Evolutionary conservation across 2,113 vertebrate species (phyloP), one percentile per base, ranked within the genome.

Genomic region (Halichoeres trimaculatus): DNA sequence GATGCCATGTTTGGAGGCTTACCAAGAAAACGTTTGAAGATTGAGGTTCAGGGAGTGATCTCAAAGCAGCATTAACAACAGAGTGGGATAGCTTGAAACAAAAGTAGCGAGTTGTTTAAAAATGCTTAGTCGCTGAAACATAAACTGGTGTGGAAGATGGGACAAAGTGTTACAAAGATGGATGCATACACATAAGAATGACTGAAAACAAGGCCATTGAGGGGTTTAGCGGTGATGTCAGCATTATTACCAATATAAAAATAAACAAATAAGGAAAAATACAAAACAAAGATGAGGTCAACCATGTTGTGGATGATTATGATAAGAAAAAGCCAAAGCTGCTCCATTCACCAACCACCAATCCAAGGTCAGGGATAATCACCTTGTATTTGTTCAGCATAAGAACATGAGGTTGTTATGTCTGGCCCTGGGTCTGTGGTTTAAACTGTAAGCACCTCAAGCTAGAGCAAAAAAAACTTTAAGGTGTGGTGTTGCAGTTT

Each of bases 31-130:
- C 24, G 47, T 84, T 89, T 88, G 78, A 62, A 73, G 66, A 57
- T 78, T 76, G 70, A 85, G 78, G 84, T 86, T 79, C 30, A 71
- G 74, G 81, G 74, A 87, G 84, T 82, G 84, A 88, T 72, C 67
- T 73, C 48, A 85, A 78, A 91, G 92, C 90, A 94, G 93, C 90
- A 92, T 85, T 90, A 91, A 93, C 80, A 86, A 87, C 86, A 92
- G 82, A 94, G 90, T 91, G 81, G 90, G 93, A 94, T 85, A 93
- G 94, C 92, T 95, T 94, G 10, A 88, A 85, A 77, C 67, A 88
- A 76, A 74, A 87, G 84, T 90, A 73, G 90, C 81, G 76, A 89
- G 88, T 45, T 80, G 78, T 84, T 87, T 82, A 92, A 87, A 52
- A 59, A 76, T 34, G 52, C 50, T 12, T 64, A 55, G 38, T 35